These are phyloP conservation scores for Gavia stellata DNA, from an alignment of 2,113 vertebrate species.

Conservation along the genomic window DNA sequence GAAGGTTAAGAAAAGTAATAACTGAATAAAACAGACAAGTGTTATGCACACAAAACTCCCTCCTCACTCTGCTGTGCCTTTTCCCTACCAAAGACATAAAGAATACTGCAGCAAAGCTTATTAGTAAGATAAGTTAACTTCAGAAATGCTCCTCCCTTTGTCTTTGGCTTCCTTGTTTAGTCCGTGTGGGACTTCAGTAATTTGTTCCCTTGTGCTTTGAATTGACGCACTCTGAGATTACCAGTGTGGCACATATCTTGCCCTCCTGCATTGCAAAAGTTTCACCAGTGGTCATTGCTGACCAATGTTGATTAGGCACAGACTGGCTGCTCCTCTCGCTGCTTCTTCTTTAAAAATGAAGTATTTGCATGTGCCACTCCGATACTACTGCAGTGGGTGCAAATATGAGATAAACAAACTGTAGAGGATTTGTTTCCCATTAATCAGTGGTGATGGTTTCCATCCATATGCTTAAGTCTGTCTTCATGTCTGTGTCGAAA, in stretches of 20 bases:
- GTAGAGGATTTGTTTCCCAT: background rate
- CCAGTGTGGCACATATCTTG: background rate
- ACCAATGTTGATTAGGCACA: background rate
- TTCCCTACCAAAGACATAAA: background rate
- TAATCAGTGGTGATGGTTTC: background rate
- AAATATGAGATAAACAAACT: background rate
- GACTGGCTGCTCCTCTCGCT: background rate
- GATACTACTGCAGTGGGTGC: background rate
- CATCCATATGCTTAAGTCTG: background rate
- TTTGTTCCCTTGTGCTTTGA: background rate
- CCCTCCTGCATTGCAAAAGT: background rate
- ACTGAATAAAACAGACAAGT: background rate
- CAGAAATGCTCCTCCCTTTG: background rate
- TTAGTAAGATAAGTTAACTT: background rate
- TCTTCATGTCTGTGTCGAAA: background rate
- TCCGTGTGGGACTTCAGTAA: accelerated
- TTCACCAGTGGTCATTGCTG: background rate
- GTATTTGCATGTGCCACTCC: background rate
- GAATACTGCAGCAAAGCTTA: background rate
- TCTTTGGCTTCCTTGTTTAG: background rate
- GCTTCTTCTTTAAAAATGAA: background rate
- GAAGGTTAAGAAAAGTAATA: background rate
- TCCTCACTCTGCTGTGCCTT: background rate
- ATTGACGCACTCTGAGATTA: background rate
- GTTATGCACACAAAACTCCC: background rate